Conservation (phyloP, 2,113 vertebrate species). For the Spea bombifrons region DNA sequence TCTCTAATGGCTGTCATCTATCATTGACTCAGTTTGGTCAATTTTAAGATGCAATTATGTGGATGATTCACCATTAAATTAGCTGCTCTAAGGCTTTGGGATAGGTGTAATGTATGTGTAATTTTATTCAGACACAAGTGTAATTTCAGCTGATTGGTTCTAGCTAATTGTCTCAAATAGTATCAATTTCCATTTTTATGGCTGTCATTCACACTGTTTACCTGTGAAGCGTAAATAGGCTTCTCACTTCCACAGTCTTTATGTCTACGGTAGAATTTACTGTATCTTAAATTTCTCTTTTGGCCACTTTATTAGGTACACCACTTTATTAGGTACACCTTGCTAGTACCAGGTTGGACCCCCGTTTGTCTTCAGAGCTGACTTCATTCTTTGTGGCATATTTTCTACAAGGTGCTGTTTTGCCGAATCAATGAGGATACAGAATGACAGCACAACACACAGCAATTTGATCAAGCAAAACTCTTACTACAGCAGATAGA, state of each 20-base stretch:
- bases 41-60: slow-evolving; percentile 24
- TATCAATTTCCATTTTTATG: slow-evolving; percentile 39
- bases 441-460: too few species aligned
- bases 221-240: neutral
- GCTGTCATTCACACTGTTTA: slow-evolving; percentile 38
- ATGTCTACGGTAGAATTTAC: too few species aligned
- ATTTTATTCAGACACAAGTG: slow-evolving; percentile 29
- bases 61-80: slow-evolving; percentile 31
- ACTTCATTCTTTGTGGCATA: too few species aligned
- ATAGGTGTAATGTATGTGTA: slow-evolving; percentile 8
- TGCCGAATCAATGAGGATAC: too few species aligned
- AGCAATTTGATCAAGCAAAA: too few species aligned
- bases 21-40: slow-evolving; percentile 4
- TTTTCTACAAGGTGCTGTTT: too few species aligned
- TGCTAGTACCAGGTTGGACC: too few species aligned
- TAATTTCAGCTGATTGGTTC: slow-evolving; percentile 35
- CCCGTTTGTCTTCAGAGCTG: too few species aligned
- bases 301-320: too few species aligned
- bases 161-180: slow-evolving; percentile 22
- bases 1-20: slow-evolving; percentile 16
- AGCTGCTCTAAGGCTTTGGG: slow-evolving; percentile 16
- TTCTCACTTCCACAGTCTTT: slow-evolving; percentile 1
- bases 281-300: too few species aligned
- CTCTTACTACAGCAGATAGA: too few species aligned
- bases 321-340: too few species aligned